Conservation (phyloP, 2,888 invertebrate species). For the Drosophila subsilvestris region DNA sequence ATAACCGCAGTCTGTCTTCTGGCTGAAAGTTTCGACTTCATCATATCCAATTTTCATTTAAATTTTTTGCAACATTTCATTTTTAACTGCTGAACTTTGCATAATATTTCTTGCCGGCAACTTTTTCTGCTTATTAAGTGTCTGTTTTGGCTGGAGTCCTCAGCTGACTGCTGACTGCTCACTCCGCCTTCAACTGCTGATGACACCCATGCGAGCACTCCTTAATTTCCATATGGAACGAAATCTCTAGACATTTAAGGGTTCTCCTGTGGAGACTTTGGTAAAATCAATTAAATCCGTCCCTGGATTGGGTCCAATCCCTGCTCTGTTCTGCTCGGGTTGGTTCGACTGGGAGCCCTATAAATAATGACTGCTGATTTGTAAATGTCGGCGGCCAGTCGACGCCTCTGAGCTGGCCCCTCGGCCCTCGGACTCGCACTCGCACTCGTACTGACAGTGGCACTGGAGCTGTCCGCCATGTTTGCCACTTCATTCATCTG, state of each 20-base stretch:
- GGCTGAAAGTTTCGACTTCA: slow-evolving; percentile 41
- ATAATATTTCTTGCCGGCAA: slow-evolving; percentile 50
- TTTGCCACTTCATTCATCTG: slow-evolving; percentile 79
- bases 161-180: not conserved
- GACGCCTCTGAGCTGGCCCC: slow-evolving; percentile 52
- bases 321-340: not conserved
- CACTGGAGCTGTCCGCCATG: slow-evolving; percentile 56
- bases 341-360: slow-evolving; percentile 28
- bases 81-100: slow-evolving; percentile 78
- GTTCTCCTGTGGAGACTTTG: not conserved
- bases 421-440: not conserved
- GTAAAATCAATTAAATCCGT: not conserved
- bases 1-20: slow-evolving; percentile 39
- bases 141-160: slow-evolving; percentile 22
- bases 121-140: slow-evolving; percentile 57
- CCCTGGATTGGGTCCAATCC: slow-evolving; percentile 2
- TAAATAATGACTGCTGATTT: slow-evolving; percentile 74
- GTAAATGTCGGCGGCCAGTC: slow-evolving; percentile 68
- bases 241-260: not conserved
- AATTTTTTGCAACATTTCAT: slow-evolving; percentile 75
- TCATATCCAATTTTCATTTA: slow-evolving; percentile 62
- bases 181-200: slow-evolving; percentile 19
- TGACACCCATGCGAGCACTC: slow-evolving; percentile 45
- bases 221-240: not conserved
- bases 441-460: slow-evolving; percentile 3